Conservation (phyloP, 2,797 vertebrate genomes). For the Alcedo quadribrachys region DNA sequence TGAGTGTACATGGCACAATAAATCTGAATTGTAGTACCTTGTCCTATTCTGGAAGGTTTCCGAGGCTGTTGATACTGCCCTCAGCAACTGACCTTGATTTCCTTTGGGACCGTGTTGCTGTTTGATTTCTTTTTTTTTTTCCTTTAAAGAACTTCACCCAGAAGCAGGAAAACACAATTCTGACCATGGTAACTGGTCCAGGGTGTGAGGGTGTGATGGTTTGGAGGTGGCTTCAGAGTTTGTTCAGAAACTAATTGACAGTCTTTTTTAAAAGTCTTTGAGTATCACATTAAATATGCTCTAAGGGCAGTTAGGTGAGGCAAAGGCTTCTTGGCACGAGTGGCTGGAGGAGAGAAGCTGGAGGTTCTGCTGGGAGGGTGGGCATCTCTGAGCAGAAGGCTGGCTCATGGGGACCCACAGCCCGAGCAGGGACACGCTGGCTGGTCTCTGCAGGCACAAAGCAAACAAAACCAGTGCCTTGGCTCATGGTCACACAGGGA, state of each 20-base stretch:
- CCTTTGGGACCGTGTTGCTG: background rate
- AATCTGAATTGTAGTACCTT: background rate
- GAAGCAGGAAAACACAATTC: background rate
- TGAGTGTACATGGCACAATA: background rate
- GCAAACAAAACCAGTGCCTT: fast-evolving
- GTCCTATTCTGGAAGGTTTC: background rate
- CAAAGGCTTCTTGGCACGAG: fast-evolving
- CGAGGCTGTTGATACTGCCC: background rate
- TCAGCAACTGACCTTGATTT: background rate
- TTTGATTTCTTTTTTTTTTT: background rate
- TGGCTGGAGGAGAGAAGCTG: background rate
- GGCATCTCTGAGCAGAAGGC: too few species aligned
- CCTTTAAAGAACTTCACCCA: background rate
- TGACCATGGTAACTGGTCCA: fast-evolving
- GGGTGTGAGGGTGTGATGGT: background rate
- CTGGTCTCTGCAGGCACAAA: too few species aligned
- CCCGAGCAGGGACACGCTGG: background rate
- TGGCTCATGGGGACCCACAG: too few species aligned
- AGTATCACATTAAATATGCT: conserved; percentile 64
- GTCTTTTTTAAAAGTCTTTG: conserved; percentile 43
- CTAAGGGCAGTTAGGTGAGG: conserved; percentile 40
- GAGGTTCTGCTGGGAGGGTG: background rate
- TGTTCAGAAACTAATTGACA: conserved; percentile 39
- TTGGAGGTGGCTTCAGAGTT: background rate
- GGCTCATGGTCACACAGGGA: fast-evolving